Percentiles rank a stretch among this genome's conserved stretches.
Evolutionary conservation across 2,797 vertebrate species (phyloP).

Genomic region (Chrosomus eos): DNA sequence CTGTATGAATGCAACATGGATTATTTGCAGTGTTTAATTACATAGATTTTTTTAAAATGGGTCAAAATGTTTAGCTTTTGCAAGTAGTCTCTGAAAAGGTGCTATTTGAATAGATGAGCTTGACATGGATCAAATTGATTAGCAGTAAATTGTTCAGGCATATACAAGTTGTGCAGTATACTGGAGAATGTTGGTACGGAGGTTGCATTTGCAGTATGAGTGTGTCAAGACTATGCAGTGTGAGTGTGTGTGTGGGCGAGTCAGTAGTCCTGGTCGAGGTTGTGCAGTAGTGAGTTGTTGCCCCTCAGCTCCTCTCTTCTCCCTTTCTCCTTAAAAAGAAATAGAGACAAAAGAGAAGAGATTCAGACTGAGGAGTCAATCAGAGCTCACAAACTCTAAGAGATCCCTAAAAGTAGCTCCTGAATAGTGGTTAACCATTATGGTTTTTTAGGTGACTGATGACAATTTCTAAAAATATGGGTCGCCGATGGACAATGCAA

Average conservation of each 20-base stretch:
- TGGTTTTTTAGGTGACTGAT: constrained; percentile 18
- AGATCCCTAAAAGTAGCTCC: constrained; percentile 18
- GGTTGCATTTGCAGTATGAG: constrained; percentile 12
- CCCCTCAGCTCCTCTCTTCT: constrained; percentile 84
- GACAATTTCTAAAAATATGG: background rate
- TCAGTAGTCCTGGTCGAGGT: constrained; percentile 83
- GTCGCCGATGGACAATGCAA: background rate
- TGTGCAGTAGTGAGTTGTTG: constrained; percentile 79
- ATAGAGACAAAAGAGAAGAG: constrained; percentile 87
- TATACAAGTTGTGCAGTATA: constrained; percentile 4
- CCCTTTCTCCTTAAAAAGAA: constrained; percentile 86
- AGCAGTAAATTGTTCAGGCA: background rate
- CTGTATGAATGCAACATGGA: background rate
- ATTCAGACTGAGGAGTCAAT: constrained; percentile 74
- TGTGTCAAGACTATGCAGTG: background rate
- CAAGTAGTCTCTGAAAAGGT: constrained; percentile 24
- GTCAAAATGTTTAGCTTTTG: background rate
- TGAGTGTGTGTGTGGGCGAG: constrained; percentile 43
- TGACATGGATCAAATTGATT: constrained; percentile 34
- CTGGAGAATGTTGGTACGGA: constrained; percentile 1
- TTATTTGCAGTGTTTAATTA: background rate
- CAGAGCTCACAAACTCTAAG: constrained; percentile 35
- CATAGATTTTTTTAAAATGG: constrained; percentile 2
- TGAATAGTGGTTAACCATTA: background rate
- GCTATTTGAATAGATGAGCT: constrained; percentile 33